Base-by-base conservation (phyloP, 2,888 invertebrate genomes). In the Plagodis pulveraria region DNA sequence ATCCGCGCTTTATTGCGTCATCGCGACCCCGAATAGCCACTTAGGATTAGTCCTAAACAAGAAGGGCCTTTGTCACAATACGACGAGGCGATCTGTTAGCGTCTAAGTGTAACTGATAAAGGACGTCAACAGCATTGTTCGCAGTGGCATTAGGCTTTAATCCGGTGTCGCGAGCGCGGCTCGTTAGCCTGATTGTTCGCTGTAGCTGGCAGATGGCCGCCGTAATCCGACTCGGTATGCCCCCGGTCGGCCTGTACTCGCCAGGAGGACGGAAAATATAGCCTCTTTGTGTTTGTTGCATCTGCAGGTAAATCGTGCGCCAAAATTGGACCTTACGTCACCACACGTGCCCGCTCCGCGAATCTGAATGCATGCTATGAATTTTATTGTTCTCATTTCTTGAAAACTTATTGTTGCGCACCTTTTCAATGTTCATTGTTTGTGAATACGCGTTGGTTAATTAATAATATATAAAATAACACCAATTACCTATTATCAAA, bases 281-380 rank as follows among this genome's bases (percentile, higher is more conserved):
- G 78, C 87, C 88, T 90, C 90, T 91, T 91, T 91, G 89, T 91
- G 85, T 87, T 86, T 85, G 89, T 86, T 91, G 90, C 91, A 91
- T 91, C 89, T 91, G 91, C 90, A 91, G 91, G 91, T 91, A 90
- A 90, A 89, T 90, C 89, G 90, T 84, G 80, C 80, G 81, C 89
- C 83, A 80, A 87, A 91, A 89, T 91, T 89, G 89, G 89, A 71
- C 64, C 59, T 62, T 67, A 62, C 67, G 62, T 67, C 65, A 67
- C 83, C 81, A 86, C 86, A 84, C 80, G 81, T 88, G 86, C 83
- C 77, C 72, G 77, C 78, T 81, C 84, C 83, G 82, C 82, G 76
- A 78, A 80, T 81, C 78, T 83, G 86, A 84, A 87, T 87, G 84
- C 87, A 83, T 80, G 81, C 79, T 79, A 84, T 85, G 86, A 87